Conservation (phyloP, 2,888 invertebrate species). For the Cetonia aurata region DNA sequence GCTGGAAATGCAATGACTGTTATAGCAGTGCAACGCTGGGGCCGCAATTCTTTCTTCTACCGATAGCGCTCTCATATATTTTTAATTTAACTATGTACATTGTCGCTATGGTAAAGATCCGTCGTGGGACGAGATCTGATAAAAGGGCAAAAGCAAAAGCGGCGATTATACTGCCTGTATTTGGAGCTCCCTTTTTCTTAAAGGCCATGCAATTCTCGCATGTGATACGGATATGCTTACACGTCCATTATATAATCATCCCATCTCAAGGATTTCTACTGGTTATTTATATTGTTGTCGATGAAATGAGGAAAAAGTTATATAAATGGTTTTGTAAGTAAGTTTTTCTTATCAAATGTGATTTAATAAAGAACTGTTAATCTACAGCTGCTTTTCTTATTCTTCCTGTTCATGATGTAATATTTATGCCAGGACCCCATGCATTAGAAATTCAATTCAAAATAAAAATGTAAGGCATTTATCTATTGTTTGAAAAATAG, state of each 20-base stretch:
- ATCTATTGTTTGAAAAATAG: no score
- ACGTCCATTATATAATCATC: neutral
- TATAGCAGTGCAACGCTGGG: neutral
- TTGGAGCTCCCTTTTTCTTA: neutral
- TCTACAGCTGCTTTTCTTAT: no score
- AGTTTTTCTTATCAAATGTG: no score
- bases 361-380: no score
- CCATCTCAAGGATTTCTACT: constrained; percentile 7
- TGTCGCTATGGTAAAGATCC: neutral
- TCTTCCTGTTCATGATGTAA: no score
- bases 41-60: neutral
- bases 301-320: neutral
- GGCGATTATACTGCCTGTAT: neutral
- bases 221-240: no score
- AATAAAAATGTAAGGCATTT: no score
- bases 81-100: neutral
- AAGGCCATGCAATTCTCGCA: neutral
- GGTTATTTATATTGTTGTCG: neutral
- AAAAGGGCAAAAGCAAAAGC: neutral
- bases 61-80: neutral
- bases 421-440: no score
- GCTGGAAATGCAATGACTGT: constrained; percentile 9
- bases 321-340: no score
- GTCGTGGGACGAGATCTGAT: neutral
- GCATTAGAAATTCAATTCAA: no score